Conservation (phyloP, 2,888 invertebrate species). For the Cheiracanthium punctorium region DNA sequence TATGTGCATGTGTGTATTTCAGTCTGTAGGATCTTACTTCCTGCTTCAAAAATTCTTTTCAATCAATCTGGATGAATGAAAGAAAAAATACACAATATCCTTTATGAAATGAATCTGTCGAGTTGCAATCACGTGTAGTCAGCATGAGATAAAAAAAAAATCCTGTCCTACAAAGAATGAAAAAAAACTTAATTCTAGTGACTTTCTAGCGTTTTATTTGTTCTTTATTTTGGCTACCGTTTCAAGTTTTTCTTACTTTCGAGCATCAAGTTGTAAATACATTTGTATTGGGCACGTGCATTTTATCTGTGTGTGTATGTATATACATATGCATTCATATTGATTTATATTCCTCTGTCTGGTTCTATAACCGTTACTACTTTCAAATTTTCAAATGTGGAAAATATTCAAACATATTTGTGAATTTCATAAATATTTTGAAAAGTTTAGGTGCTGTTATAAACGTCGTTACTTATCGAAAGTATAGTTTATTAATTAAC, state of each 20-base stretch:
- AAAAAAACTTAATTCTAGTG: background rate
- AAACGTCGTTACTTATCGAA: too few species aligned
- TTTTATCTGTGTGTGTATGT: too few species aligned
- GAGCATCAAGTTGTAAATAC: background rate
- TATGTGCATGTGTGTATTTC: too few species aligned
- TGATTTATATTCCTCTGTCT: background rate
- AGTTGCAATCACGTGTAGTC: background rate
- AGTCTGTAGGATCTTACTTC: background rate
- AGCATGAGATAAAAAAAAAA: background rate
- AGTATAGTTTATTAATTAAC: too few species aligned
- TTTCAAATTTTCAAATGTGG: background rate
- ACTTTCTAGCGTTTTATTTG: background rate
- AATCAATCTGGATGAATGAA: background rate
- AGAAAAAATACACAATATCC: background rate
- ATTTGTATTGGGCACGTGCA: background rate
- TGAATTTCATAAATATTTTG: too few species aligned
- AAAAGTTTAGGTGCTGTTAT: too few species aligned
- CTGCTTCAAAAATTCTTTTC: background rate
- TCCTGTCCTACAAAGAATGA: background rate
- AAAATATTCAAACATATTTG: background rate
- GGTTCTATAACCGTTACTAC: background rate
- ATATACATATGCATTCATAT: background rate
- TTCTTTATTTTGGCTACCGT: background rate
- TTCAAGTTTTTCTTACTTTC: too few species aligned
- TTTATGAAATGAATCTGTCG: background rate